Evolutionary conservation across 2,113 vertebrate species (phyloP), one percentile per base, ranked within the genome.

Genomic region (Odontesthes bonariensis): DNA sequence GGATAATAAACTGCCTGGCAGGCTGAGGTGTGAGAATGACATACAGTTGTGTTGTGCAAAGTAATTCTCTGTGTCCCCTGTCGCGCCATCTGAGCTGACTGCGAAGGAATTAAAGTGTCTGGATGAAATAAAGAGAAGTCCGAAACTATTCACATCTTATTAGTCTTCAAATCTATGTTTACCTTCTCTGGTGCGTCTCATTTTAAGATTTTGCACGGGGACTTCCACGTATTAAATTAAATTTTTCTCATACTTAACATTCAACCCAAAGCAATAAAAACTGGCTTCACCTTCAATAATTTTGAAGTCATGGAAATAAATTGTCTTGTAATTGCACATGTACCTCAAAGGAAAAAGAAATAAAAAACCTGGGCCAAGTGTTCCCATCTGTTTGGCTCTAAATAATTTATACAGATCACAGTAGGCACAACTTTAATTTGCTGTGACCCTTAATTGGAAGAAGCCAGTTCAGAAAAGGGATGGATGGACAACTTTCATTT

Each of bases 41-140:
- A 83, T 75, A 56, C 69, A 68, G 71, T 77, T 84, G 77, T 76
- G 58, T 71, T 67, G 57, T 75, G 79, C 67, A 85, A 81, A 88
- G 69, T 86, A 75, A 73, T 59, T 74, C 71, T 77, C 22, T 69
- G 44, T 70, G 61, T 83, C 60, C 67, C 67, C 23, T 54, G 61
- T 60, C 32, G 82, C 60, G 75, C 59, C 57, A 62, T 84, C 81
- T 75, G 75, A 83, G 62, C 65, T 32, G 71, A 68, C 62, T 69
- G 69, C 61, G 54, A 61, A 72, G 33, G 69, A 81, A 70, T 69
- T 65, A 49, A 70, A 75, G 58, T 75, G 77, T 86, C 61, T 69
- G 60, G 44, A 71, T 68, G 66, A 84, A 83, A 78, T 85, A 75
- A 69, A 71, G 44, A 81, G 38, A 68, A 13, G 44, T 55, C 82